These are phyloP conservation scores for Diadumene lineata DNA, from an alignment of 92 coral and sea anemone species.

Conservation along the genomic window DNA sequence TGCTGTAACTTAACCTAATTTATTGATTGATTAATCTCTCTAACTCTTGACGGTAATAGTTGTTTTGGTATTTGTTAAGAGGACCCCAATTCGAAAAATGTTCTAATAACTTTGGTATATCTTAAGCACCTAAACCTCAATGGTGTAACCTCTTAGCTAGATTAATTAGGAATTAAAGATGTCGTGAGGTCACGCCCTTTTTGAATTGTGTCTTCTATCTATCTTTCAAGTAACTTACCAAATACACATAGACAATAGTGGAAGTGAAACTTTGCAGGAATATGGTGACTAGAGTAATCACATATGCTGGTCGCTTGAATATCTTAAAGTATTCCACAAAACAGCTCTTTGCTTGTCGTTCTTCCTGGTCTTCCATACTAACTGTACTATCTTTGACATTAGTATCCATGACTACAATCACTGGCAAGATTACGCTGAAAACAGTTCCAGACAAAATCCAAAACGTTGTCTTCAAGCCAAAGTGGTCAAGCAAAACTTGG, in stretches of 20 bases:
- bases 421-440: constrained; percentile 4
- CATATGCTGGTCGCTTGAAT: constrained; percentile 4
- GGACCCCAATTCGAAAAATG: too few species aligned
- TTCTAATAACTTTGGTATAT: too few species aligned
- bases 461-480: constrained; percentile 37
- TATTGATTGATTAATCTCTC: too few species aligned
- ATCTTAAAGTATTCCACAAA: not conserved
- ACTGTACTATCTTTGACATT: constrained; percentile 9
- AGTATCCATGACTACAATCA: constrained; percentile 32
- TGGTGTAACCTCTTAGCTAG: too few species aligned
- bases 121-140: too few species aligned
- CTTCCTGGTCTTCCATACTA: not conserved
- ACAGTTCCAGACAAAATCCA: constrained; percentile 28
- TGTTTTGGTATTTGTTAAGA: too few species aligned
- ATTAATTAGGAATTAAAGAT: too few species aligned
- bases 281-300: not conserved
- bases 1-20: too few species aligned
- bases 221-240: constrained; percentile 2
- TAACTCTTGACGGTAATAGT: too few species aligned
- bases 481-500: not conserved
- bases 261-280: not conserved
- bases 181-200: too few species aligned
- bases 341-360: not conserved
- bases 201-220: too few species aligned
- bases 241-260: not conserved